phyloP scores from a whole-genome alignment of 2,888 invertebrate genomes.

The Arge pagana region DNA sequence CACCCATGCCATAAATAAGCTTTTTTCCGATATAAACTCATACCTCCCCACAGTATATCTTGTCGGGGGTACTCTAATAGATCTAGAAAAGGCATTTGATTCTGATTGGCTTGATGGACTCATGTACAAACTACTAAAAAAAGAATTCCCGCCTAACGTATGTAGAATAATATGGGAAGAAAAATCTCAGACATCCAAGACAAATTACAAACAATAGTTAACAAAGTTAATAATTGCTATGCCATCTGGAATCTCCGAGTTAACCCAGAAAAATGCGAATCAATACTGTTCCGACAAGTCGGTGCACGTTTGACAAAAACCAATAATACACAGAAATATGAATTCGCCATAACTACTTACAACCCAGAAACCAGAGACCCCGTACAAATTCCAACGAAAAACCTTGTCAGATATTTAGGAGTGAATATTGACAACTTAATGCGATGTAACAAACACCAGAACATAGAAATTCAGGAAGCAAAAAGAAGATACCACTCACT shows the following conservation, averaged over 20 bases:
- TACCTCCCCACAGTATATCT: slow-evolving; percentile 19
- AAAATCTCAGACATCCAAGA: too few species aligned
- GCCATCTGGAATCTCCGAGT: neutral
- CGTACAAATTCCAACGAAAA: neutral
- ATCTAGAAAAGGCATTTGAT: slow-evolving; percentile 29
- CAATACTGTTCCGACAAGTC: neutral
- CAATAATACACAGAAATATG: neutral
- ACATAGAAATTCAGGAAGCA: neutral
- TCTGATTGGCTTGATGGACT: slow-evolving; percentile 33
- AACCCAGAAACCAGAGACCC: neutral
- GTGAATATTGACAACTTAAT: neutral
- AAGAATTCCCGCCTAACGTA: slow-evolving; percentile 28
- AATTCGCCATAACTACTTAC: neutral
- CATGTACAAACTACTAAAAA: slow-evolving; percentile 30
- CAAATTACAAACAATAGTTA: too few species aligned
- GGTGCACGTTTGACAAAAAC: too few species aligned
- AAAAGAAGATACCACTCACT: neutral
- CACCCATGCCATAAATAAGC: slow-evolving; percentile 25
- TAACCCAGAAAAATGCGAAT: neutral
- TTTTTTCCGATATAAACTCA: slow-evolving; percentile 26
- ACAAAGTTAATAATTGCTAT: neutral
- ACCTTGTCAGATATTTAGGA: neutral
- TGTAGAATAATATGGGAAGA: slow-evolving; percentile 33
- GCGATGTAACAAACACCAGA: neutral
- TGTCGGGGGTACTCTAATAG: slow-evolving; percentile 26